A percentile compares a stretch with the other conserved stretches of the same genome.
phyloP scores from a whole-genome alignment of 2,113 vertebrate species.

The Scolopax mira region DNA sequence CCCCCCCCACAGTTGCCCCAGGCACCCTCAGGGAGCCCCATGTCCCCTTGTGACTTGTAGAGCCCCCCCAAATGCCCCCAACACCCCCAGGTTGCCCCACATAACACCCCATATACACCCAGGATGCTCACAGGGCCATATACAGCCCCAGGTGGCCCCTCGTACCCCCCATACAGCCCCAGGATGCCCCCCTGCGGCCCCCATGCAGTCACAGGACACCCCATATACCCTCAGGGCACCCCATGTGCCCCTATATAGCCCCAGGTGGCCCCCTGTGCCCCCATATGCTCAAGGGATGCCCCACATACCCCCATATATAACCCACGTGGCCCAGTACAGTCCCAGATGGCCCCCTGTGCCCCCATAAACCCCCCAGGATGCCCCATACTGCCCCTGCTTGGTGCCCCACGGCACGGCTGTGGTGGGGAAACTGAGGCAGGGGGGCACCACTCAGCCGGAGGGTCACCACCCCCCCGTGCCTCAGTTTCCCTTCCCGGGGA shows the following conservation, averaged over 20 bases:
- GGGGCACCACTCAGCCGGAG: not conserved
- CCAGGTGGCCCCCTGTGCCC: too few relatives aligned
- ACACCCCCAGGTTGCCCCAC: too few relatives aligned
- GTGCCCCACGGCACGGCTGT: accelerated
- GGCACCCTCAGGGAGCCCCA: not conserved
- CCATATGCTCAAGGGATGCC: not conserved
- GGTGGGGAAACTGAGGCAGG: not conserved
- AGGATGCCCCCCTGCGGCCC: not conserved
- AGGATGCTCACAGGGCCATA: not conserved
- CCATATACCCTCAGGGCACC: not conserved
- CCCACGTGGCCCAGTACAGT: not conserved
- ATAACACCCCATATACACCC: not conserved
- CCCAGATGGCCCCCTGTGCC: not conserved
- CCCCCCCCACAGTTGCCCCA: not conserved
- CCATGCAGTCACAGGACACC: not conserved
- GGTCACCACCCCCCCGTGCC: not conserved
- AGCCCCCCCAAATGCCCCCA: not conserved
- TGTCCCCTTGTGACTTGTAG: not conserved
- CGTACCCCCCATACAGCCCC: not conserved
- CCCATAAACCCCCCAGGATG: not conserved
- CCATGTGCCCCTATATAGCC: not conserved
- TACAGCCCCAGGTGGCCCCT: not conserved
- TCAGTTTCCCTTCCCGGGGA: not conserved
- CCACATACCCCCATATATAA: too few relatives aligned
- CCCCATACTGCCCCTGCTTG: too few relatives aligned